Percentiles rank a stretch among this genome's conserved stretches.
Evolutionary conservation across 2,113 vertebrate genomes (phyloP).

Genomic region (Proteles cristata): DNA sequence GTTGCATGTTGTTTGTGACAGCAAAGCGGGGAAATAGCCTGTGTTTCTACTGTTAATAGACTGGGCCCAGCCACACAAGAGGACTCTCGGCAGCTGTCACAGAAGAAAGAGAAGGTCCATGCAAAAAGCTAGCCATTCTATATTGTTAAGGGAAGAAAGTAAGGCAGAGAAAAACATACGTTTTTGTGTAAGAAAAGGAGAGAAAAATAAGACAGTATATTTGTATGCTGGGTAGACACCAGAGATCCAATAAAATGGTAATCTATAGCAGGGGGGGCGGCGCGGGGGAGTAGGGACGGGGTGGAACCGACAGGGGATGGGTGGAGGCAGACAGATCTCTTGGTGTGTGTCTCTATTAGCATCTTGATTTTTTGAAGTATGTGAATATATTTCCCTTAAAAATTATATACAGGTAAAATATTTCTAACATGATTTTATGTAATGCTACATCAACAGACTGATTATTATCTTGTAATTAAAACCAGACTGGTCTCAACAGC

Average conservation of each 20-base stretch:
- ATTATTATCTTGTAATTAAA: not conserved
- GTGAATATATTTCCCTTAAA: not conserved
- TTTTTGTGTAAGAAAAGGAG: not conserved
- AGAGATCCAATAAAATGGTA: not conserved
- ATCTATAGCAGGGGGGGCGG: accelerated
- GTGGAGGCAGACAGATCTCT: not conserved
- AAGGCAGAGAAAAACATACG: not conserved
- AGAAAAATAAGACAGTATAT: not conserved
- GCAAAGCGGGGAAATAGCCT: not conserved
- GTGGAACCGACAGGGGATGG: accelerated
- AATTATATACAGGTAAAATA: not conserved
- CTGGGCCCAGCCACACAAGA: not conserved
- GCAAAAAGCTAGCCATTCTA: accelerated
- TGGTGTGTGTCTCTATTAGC: not conserved
- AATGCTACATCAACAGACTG: not conserved
- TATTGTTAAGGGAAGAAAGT: not conserved
- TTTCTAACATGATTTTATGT: not conserved
- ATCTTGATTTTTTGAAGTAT: not conserved
- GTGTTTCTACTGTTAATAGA: not conserved
- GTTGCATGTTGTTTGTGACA: not conserved
- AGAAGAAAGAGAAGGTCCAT: not conserved
- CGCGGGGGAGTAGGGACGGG: accelerated
- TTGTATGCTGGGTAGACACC: not conserved
- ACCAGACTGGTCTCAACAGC: not conserved
- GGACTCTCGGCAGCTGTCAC: not conserved